Evolutionary conservation across 2,113 vertebrate genomes (phyloP), one percentile per base, ranked within the genome.

Genomic region (Otolemur garnettii): DNA sequence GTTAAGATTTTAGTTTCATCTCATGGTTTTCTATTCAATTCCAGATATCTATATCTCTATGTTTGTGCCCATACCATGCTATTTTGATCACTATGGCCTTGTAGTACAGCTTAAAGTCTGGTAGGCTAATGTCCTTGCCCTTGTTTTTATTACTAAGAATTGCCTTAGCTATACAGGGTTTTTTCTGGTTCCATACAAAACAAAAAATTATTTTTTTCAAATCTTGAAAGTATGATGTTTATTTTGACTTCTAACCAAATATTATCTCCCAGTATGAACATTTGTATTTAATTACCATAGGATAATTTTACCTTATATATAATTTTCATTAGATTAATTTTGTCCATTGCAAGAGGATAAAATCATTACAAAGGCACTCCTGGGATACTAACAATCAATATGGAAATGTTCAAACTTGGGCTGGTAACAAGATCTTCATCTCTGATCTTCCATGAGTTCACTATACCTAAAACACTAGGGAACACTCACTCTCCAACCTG

Each of bases 291-390:
- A 92, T 78, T 94, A 53, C 72, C 50, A 95, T 60, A 22, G n/a
- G 72, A 78, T 91, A 94, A 85, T 75, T 95, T 88, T 96, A 66
- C 68, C 42, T 91, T 86, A 35, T 14, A 59, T 86, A 69, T 90
- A 62, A 91, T 79, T 94, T 87, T 80, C 55, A 93, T 45, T 64
- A 75, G 62, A 64, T 79, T 87, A 42, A 75, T 69, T 68, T 83
- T 92, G 74, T 42, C 78, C 75, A 78, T 17, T 53, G 30, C 33
- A 78, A 68, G 96, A 96, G 42, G 57, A 62, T 42, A 12, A 7
- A 74, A 21, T 60, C 35, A 77, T 53, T 50, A 68, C 60, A 87
- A 85, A 90, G 60, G 42, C 33, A 85, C 17, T 60, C 21, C 45
- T 24, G 3, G 30, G 38, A 78, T 77, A 82, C 28, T 21, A 91